Evolutionary conservation across 2,113 vertebrate genomes (phyloP), one percentile per base, ranked within the genome.

Genomic region (Odobenus rosmarus): DNA sequence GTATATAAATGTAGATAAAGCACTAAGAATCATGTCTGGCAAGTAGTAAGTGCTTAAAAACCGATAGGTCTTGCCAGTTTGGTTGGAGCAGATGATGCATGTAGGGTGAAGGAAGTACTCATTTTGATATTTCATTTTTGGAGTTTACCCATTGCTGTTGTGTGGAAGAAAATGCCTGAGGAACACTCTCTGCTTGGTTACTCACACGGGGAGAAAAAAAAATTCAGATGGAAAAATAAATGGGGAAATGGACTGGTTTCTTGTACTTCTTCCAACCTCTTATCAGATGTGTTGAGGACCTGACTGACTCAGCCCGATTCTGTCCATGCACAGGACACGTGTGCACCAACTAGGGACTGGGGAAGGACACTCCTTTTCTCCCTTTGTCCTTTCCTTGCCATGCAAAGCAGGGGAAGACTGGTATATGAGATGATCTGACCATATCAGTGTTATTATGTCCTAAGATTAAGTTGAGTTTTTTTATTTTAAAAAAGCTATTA

Each of bases 401-500:
- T n/a, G 26, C 7, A 87, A 86, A 72, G 14, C 11, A 4, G n/a
- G 13, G 9, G 19, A 26, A 55, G 33, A 31, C 33, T 51, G 69
- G 0, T 31, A 61, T 62, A n/a, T 1, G 18, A 86, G 49, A 21
- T 12, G 28, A 46, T 64, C 82, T 76, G 42, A 83, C 23, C 33
- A 26, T 14, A 28, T 82, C 8, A 72, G n/a, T 28, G 6, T 36
- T 51, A 18, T 14, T 51, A 18, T 14, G 31, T 76, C 69, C 71
- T 15, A 51, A 76, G 10, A 51, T 62, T 61, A 74, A 59, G 7
- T 61, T 82, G 42, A 42, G 36, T 87, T 77, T 57, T 49, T 87
- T 93, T 18, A 92, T 57, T 49, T 91, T 83, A 69, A 90, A 91
- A 91, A 88, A 84, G 72, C 28, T 39, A 33, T 95, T 69, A 69